These are phyloP conservation scores for Agrotis segetum DNA, from an alignment of 2,888 invertebrate genomes.

Conservation along the genomic window DNA sequence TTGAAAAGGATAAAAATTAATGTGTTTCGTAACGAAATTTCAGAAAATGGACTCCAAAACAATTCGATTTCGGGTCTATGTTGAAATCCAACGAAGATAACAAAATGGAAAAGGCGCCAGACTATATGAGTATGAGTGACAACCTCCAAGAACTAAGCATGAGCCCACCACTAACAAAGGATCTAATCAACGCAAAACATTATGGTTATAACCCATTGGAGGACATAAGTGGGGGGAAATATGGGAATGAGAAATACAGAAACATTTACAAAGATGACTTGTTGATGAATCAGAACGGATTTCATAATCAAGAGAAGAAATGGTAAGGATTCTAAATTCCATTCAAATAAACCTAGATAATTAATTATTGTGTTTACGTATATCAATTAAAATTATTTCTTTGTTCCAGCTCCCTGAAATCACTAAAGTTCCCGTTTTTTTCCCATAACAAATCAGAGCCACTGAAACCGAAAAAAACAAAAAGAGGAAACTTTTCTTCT, in stretches of 20 bases:
- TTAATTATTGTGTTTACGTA: too few relatives aligned
- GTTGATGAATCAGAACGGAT: constrained; percentile 33
- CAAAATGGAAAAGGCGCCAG: constrained; percentile 49
- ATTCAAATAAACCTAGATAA: too few relatives aligned
- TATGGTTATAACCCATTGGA: constrained; percentile 49
- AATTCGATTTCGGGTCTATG: constrained; percentile 57
- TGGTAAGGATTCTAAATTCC: constrained; percentile 62
- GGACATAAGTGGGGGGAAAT: constrained; percentile 49
- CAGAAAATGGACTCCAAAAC: constrained; percentile 44
- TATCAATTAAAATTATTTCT: background rate
- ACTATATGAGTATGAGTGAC: constrained; percentile 55
- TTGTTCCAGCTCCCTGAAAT: constrained; percentile 73
- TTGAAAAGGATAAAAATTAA: background rate
- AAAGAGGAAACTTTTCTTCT: constrained; percentile 72
- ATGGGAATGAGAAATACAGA: constrained; percentile 50
- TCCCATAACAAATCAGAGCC: constrained; percentile 75
- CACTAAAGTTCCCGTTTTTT: constrained; percentile 84
- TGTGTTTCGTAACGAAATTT: background rate
- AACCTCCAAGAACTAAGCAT: constrained; percentile 52
- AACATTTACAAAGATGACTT: constrained; percentile 55
- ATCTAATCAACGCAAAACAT: constrained; percentile 54
- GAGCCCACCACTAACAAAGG: constrained; percentile 48
- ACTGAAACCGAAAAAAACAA: constrained; percentile 67
- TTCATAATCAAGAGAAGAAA: constrained; percentile 68
- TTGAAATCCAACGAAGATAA: constrained; percentile 48